phyloP scores from a whole-genome alignment of 2,888 invertebrate genomes.

The Adela reaumurella region DNA sequence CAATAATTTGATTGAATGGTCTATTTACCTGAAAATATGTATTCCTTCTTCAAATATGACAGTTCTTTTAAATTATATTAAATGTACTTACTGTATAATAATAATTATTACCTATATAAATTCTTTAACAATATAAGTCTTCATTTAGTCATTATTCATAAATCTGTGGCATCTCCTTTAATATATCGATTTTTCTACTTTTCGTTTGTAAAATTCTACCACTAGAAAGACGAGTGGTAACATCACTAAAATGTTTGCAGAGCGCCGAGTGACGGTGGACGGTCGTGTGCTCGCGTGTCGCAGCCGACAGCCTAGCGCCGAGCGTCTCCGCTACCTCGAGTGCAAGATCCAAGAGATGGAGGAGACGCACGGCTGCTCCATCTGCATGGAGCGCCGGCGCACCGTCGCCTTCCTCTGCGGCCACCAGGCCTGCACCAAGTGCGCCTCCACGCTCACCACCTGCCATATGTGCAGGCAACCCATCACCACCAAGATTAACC shows the following conservation, averaged over 20 bases:
- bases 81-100: too few species aligned
- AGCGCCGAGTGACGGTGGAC: constrained; percentile 18
- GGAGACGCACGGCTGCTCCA: constrained; percentile 80
- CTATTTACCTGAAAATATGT: too few species aligned
- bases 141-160: too few species aligned
- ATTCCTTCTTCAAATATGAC: too few species aligned
- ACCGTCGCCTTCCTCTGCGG: constrained; percentile 88
- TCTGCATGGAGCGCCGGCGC: constrained; percentile 81
- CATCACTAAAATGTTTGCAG: constrained; percentile 4
- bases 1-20: too few species aligned
- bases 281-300: constrained; percentile 25
- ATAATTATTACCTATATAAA: too few species aligned
- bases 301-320: constrained; percentile 60
- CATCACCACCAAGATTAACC: constrained; percentile 67
- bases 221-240: background rate
- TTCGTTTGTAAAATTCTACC: background rate
- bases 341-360: constrained; percentile 82
- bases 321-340: constrained; percentile 64
- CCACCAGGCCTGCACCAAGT: constrained; percentile 78
- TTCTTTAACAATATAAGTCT: too few species aligned
- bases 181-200: too few species aligned
- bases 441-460: constrained; percentile 74
- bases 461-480: constrained; percentile 85
- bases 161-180: too few species aligned
- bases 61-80: too few species aligned